Base-by-base conservation (phyloP, 1,140 invertebrate species). In the Bactericera cockerelli region DNA sequence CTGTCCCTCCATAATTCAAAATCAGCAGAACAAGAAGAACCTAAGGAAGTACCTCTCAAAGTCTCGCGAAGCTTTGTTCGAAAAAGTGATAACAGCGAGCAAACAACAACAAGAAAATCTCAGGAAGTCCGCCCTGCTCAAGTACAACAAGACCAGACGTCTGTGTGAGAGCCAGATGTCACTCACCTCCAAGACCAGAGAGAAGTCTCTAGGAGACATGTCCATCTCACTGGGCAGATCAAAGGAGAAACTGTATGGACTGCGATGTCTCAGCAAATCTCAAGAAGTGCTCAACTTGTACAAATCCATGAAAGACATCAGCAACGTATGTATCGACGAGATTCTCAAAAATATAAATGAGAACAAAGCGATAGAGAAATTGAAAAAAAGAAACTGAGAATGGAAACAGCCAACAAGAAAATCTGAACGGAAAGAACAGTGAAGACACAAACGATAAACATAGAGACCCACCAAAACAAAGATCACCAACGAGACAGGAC, bases 151-250 rank as follows among this genome's bases (percentile, higher is more conserved):
- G 54, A 67, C 66, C 13, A 61, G 66, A 3, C 33, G 67, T 26
- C 61, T 76, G 28, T 77, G 75, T 61, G 76, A 77, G 60, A 76
- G 76, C 61, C 75, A 77, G 53, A 74, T 76, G 66, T 77, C 76
- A n/a, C 63, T 77, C 57, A 73, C 68, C 16, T 71, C 73, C 57
- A 66, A 76, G 67, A 62, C 77, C 62, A 67, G 77, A 68, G 61
- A 74, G 66, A 63, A 22, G 56, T 55, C 16, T 60, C 49, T 11
- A 58, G 49, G 26, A 16, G 42, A 49, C n/a, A 62, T 62, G 31
- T 53, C 64, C 3, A 62, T 62, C 11, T 59, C 54, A 14, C 61
- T 73, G 13, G 72, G 68, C 22, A 67, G 71, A 13, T 78, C 77
- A 0, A 67, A 71, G 24, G 77, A 78, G 58, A 77, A 78, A 53